Evolutionary conservation across 2,113 vertebrate species (phyloP), one percentile per base, ranked within the genome.

Genomic region (Cyanocitta stelleri): DNA sequence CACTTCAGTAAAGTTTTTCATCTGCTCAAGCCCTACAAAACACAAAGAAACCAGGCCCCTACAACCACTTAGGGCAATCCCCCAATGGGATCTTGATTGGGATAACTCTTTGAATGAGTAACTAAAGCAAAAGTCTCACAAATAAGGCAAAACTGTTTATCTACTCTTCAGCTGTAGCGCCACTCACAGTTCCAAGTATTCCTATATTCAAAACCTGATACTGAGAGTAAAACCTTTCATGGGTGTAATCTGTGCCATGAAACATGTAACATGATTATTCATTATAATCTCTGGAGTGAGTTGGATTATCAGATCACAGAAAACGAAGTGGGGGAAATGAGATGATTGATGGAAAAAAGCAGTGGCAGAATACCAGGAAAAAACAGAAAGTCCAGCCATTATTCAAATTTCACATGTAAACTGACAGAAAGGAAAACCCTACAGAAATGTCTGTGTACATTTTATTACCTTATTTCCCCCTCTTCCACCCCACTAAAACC

Each of bases 281-380:
- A 14, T 13, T 46, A 75, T 24, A 30, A 87, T 51, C 35, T 72
- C 56, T 43, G 35, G 11, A 85, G 8, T 0, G 1, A 89, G 49
- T 0, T 72, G 44, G 39, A 78, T 5, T 5, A 87, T 51, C 69
- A 72, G 61, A 81, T 71, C 61, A 72, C 0, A 92, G 73, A 94
- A 91, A 89, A 89, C 37, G 37, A 84, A 61, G 20, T 2, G 8
- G 12, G 3, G 29, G 48, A 85, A 71, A 75, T 75, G 52, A 95
- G 77, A 81, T 87, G 81, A 80, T 32, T 83, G 73, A 66, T 0
- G 7, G 68, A 89, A 93, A 93, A 96, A 92, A 78, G 11, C 5
- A 3, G 61, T 67, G 44, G 69, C 73, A 93, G 74, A 89, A 93
- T 79, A 91, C 56, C 72, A 87, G 77, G 77, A 91, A 95, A 96